These are phyloP conservation scores for Megastigmus dorsalis DNA, from an alignment of 2,888 invertebrate species.

Conservation along the genomic window DNA sequence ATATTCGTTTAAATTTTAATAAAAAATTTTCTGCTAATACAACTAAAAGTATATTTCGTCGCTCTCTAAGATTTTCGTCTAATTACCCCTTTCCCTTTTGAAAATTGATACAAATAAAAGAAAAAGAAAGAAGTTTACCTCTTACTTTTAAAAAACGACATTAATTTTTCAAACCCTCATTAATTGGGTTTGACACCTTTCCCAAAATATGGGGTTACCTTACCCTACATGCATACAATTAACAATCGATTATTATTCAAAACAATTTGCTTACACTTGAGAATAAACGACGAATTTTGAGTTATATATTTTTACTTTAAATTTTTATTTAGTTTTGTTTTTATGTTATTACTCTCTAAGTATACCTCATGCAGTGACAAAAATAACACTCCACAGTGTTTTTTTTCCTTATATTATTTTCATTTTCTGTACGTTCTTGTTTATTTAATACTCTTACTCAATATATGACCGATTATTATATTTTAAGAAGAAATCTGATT, in stretches of 20 bases:
- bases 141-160: constrained; percentile 21
- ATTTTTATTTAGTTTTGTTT: neutral
- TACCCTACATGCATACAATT: constrained; percentile 33
- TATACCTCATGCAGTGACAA: constrained; percentile 30
- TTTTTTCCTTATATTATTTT: neutral
- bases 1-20: neutral
- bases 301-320: constrained; percentile 13
- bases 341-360: constrained; percentile 12
- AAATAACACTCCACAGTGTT: constrained; percentile 22
- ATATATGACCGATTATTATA: constrained; percentile 6
- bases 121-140: neutral
- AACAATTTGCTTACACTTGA: constrained; percentile 8
- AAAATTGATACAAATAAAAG: neutral
- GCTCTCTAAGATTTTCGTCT: neutral
- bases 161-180: neutral
- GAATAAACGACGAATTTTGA: constrained; percentile 20
- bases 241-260: constrained; percentile 29
- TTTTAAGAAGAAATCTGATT: constrained; percentile 18
- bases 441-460: constrained; percentile 6
- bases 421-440: neutral
- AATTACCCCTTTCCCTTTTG: neutral
- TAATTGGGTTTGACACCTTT: neutral
- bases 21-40: constrained; percentile 5
- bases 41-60: neutral
- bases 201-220: neutral